phyloP scores from a whole-genome alignment of 1,140 invertebrate species.

The Maconellicoccus hirsutus region DNA sequence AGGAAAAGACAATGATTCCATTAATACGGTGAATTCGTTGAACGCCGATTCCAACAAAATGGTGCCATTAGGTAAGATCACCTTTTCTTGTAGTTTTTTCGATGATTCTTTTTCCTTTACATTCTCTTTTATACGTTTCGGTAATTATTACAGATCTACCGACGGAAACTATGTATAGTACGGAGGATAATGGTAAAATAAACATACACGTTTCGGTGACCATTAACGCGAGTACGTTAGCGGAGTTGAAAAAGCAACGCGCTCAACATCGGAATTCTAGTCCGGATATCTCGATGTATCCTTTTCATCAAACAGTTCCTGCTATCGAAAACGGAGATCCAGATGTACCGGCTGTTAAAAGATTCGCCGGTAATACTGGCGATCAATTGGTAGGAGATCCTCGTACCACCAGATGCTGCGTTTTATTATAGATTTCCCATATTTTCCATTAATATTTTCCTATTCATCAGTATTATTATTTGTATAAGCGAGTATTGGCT shows the following conservation, averaged over 20 bases:
- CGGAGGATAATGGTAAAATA: constrained; percentile 74
- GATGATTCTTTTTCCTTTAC: too few species aligned
- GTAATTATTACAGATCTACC: constrained; percentile 30
- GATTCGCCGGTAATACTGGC: constrained; percentile 52
- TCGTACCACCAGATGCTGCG: constrained; percentile 43
- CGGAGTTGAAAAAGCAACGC: constrained; percentile 80
- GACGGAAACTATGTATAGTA: constrained; percentile 34
- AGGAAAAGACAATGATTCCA: constrained; percentile 60
- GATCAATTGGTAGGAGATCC: constrained; percentile 51
- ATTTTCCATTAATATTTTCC: background rate
- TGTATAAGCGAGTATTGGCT: background rate
- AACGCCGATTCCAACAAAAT: constrained; percentile 5
- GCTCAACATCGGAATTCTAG: constrained; percentile 54
- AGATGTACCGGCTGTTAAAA: constrained; percentile 37
- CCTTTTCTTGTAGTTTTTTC: too few species aligned
- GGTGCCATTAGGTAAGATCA: constrained; percentile 17
- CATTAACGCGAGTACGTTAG: constrained; percentile 53
- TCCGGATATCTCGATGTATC: constrained; percentile 22
- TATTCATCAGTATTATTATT: background rate
- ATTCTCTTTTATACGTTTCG: background rate
- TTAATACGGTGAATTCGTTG: background rate
- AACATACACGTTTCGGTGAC: constrained; percentile 68
- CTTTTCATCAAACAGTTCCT: constrained; percentile 34
- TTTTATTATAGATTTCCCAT: constrained; percentile 31
- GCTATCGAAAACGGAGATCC: constrained; percentile 37